Conservation (phyloP, 2,888 invertebrate genomes). For the Netelia fuscicornis region DNA sequence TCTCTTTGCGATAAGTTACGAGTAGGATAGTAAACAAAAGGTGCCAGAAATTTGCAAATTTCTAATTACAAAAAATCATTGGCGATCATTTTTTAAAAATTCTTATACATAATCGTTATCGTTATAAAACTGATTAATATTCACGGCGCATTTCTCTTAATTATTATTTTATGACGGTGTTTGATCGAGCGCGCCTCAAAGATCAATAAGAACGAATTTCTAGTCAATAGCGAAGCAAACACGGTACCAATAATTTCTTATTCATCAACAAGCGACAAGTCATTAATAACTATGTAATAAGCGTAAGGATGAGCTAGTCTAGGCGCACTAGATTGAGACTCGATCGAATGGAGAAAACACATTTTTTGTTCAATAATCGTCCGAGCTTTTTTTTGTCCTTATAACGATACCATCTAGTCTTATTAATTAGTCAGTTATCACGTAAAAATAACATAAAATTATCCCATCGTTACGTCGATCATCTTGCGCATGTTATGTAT, state of each 20-base stretch:
- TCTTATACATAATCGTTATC: background rate
- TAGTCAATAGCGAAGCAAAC: slow-evolving; percentile 57
- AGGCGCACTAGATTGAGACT: slow-evolving; percentile 41
- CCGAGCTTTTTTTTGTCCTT: slow-evolving; percentile 73
- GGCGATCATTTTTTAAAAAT: slow-evolving; percentile 1
- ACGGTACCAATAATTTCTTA: slow-evolving; percentile 39
- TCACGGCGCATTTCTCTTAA: background rate
- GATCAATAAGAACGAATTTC: slow-evolving; percentile 40
- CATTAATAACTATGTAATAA: slow-evolving; percentile 26
- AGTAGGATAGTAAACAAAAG: slow-evolving; percentile 37
- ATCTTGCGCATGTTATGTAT: slow-evolving; percentile 82
- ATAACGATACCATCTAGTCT: slow-evolving; percentile 72
- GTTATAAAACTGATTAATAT: background rate
- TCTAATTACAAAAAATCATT: slow-evolving; percentile 26
- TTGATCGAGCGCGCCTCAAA: slow-evolving; percentile 18
- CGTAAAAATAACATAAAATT: slow-evolving; percentile 40
- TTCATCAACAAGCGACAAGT: slow-evolving; percentile 43
- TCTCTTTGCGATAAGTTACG: slow-evolving; percentile 33
- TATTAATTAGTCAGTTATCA: slow-evolving; percentile 69
- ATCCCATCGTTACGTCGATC: slow-evolving; percentile 66
- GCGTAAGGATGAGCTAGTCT: slow-evolving; percentile 34
- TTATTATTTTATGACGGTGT: slow-evolving; percentile 1
- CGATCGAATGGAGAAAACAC: slow-evolving; percentile 26
- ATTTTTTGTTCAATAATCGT: slow-evolving; percentile 41
- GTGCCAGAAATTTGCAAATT: slow-evolving; percentile 25